Conservation (phyloP, 2,797 vertebrate genomes). For the Scyliorhinus canicula region DNA sequence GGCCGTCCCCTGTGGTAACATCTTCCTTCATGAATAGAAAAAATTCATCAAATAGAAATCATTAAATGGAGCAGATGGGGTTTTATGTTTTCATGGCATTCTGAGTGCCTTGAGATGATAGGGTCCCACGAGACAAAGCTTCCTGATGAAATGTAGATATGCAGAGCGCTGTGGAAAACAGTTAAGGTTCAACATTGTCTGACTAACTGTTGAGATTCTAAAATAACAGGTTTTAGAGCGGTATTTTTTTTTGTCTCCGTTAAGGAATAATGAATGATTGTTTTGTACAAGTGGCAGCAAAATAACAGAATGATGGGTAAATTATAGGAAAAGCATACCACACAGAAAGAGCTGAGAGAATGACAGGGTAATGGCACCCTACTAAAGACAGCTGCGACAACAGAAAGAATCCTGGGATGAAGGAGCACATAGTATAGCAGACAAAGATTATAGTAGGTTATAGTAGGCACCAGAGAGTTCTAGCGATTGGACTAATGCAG, state of each 20-base stretch:
- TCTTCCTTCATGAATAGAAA: constrained; percentile 59
- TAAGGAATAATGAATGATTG: constrained; percentile 20
- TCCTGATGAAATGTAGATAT: constrained; percentile 36
- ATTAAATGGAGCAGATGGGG: constrained; percentile 60
- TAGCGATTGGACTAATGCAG: constrained; percentile 19
- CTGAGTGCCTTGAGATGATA: constrained; percentile 46
- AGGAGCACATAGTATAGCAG: neutral
- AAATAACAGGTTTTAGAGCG: constrained; percentile 2
- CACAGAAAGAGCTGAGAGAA: neutral
- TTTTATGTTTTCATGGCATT: constrained; percentile 44
- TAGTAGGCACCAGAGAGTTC: neutral
- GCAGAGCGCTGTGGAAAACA: neutral
- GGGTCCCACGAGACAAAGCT: constrained; percentile 41
- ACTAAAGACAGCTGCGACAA: neutral
- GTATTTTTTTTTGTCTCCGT: neutral
- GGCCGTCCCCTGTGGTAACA: constrained; percentile 62
- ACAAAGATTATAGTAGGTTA: constrained; percentile 12
- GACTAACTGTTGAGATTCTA: constrained; percentile 22
- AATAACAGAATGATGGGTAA: constrained; percentile 7
- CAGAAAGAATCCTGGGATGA: neutral
- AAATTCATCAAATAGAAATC: constrained; percentile 64
- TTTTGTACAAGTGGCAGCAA: neutral
- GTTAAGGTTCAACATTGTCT: neutral
- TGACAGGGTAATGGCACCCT: neutral
- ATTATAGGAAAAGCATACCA: neutral